These are phyloP conservation scores for Pyrocoelia pectoralis DNA, from an alignment of 2,888 invertebrate genomes.

Conservation along the genomic window DNA sequence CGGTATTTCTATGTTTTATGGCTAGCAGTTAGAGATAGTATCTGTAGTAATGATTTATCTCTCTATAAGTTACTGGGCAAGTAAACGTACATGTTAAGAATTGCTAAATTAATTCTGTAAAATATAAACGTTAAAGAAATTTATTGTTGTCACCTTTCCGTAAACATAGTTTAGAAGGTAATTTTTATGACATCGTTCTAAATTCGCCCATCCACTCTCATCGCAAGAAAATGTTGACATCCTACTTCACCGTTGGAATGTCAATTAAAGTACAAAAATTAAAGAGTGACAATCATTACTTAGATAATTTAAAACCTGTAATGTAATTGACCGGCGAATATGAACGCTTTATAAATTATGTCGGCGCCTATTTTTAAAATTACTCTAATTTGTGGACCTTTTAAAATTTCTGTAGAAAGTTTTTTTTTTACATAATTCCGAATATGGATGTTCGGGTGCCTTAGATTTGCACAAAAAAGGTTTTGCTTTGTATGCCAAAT, in stretches of 20 bases:
- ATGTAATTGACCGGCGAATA: background rate
- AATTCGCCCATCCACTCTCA: no score
- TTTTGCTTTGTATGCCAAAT: slow-evolving; percentile 45
- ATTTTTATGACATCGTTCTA: no score
- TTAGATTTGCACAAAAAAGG: slow-evolving; percentile 28
- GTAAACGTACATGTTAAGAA: background rate
- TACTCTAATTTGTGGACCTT: slow-evolving; percentile 31
- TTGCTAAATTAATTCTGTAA: slow-evolving; percentile 8
- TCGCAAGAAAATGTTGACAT: no score
- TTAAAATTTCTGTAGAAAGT: slow-evolving; percentile 41
- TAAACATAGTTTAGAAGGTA: background rate
- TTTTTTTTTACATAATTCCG: slow-evolving; percentile 35
- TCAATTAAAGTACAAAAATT: background rate
- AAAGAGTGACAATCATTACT: background rate
- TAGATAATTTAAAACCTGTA: slow-evolving; percentile 2
- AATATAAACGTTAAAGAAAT: slow-evolving; percentile 2
- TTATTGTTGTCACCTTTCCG: slow-evolving; percentile 4
- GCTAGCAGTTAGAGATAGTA: background rate
- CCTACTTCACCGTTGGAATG: background rate
- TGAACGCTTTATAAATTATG: background rate
- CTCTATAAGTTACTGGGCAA: slow-evolving; percentile 1
- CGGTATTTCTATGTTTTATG: background rate
- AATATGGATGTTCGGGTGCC: slow-evolving; percentile 31
- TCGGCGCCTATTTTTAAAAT: slow-evolving; percentile 35
- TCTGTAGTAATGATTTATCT: slow-evolving; percentile 9